Evolutionary conservation across 2,888 invertebrate genomes (phyloP).

Genomic region (Ichneumon xanthorius): DNA sequence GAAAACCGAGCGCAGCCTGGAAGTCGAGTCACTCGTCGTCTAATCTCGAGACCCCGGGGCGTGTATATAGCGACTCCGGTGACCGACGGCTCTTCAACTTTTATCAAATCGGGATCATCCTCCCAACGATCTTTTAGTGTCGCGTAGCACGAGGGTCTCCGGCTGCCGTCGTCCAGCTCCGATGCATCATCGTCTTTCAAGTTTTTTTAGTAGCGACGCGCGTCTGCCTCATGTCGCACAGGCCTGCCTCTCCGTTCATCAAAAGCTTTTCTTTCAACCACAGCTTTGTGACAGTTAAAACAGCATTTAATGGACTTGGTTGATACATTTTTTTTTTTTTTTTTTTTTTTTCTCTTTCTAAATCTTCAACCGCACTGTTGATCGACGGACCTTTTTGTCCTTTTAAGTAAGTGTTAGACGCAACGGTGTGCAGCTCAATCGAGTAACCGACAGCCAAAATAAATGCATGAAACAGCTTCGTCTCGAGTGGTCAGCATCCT

Average conservation of each 20-base stretch:
- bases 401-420: not conserved
- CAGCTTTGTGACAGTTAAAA: not conserved
- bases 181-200: constrained; percentile 50
- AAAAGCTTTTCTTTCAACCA: not conserved
- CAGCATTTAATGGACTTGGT: not conserved
- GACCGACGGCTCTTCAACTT: constrained; percentile 45
- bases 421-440: not conserved
- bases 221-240: constrained; percentile 42
- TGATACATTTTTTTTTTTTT: not conserved
- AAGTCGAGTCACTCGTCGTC: constrained; percentile 39
- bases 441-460: not conserved
- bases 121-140: constrained; percentile 44
- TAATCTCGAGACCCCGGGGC: not conserved
- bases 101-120: constrained; percentile 62
- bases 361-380: too few species aligned
- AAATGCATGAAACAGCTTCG: too few species aligned
- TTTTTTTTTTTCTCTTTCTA: too few species aligned
- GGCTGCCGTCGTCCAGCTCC: constrained; percentile 5
- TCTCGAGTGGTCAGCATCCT: not conserved
- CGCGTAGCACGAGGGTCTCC: constrained; percentile 3
- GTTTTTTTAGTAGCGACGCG: constrained; percentile 11
- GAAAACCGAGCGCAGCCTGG: not conserved
- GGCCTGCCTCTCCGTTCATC: not conserved
- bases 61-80: not conserved
- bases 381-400: not conserved